These are phyloP conservation scores for Megalopta genalis DNA, from an alignment of 1,140 invertebrate species.

Conservation along the genomic window DNA sequence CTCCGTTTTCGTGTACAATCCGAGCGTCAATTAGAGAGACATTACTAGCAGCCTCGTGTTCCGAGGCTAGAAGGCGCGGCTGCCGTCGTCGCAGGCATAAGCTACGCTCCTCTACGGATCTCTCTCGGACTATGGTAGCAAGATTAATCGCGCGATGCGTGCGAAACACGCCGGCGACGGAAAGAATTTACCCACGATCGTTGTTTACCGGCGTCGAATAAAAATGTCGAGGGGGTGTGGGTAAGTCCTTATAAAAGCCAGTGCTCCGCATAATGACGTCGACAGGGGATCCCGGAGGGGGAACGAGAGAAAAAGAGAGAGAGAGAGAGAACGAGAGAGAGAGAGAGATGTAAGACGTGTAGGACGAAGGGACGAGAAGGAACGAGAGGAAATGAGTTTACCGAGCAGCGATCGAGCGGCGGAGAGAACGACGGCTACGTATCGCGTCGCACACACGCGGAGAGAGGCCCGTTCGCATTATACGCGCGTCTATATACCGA, in stretches of 20 bases:
- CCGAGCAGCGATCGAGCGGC: conserved; percentile 1
- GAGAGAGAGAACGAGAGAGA: background rate
- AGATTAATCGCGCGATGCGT: too few species aligned
- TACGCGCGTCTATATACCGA: conserved; percentile 60
- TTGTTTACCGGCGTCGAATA: background rate
- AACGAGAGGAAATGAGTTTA: conserved; percentile 32
- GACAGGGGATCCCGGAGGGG: conserved; percentile 24
- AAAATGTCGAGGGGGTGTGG: background rate
- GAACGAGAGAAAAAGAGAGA: conserved; percentile 28
- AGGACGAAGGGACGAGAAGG: background rate
- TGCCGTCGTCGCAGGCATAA: too few species aligned
- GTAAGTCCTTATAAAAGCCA: background rate
- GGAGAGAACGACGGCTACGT: conserved; percentile 12
- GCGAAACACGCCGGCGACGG: too few species aligned
- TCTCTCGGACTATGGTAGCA: too few species aligned
- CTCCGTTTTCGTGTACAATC: too few species aligned
- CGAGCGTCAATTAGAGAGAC: too few species aligned
- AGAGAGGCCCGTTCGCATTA: conserved; percentile 45
- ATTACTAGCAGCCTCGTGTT: too few species aligned
- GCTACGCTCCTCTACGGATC: too few species aligned
- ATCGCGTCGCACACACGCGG: conserved; percentile 10
- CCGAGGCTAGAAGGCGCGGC: too few species aligned
- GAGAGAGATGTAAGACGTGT: too few species aligned
- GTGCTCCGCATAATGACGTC: conserved; percentile 65
- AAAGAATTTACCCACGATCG: conserved; percentile 62